Percentiles rank a stretch among this genome's conserved stretches.
Evolutionary conservation across 2,888 invertebrate species (phyloP).

Genomic region (Muschampia plurimacula): DNA sequence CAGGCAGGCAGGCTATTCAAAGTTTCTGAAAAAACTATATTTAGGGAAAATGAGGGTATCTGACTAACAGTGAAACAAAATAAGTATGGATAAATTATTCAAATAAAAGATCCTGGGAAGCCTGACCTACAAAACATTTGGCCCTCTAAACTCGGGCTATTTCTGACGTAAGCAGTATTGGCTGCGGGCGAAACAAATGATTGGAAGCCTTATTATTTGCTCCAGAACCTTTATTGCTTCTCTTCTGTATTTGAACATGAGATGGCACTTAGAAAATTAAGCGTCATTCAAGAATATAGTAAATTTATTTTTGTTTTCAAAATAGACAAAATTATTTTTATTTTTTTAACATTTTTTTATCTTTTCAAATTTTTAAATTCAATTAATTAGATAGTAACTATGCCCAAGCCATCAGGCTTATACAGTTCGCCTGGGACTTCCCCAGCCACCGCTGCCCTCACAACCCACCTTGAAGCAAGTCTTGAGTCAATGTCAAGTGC

Average conservation of each 20-base stretch:
- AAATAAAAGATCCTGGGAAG: neutral
- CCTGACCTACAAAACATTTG: conserved; percentile 26
- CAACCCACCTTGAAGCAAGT: too few relatives aligned
- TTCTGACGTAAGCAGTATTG: conserved; percentile 35
- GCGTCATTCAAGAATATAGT: neutral
- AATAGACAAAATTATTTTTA: neutral
- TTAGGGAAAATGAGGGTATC: neutral
- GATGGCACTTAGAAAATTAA: conserved; percentile 7
- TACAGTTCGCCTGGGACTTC: too few relatives aligned
- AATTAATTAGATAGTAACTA: too few relatives aligned
- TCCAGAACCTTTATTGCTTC: conserved; percentile 8
- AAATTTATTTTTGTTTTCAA: neutral
- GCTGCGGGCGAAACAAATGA: conserved; percentile 28
- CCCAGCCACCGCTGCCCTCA: too few relatives aligned
- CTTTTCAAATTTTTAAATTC: too few relatives aligned
- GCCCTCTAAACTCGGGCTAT: conserved; percentile 29
- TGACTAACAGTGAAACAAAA: neutral
- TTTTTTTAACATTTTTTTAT: too few relatives aligned
- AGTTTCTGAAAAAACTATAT: neutral
- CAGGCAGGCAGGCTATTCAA: too few relatives aligned
- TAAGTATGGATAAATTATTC: neutral
- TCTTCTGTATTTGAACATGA: neutral
- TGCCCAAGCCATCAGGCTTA: too few relatives aligned
- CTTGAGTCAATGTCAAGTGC: too few relatives aligned
- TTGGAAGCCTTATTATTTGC: conserved; percentile 33